Base-by-base conservation (phyloP, 2,888 invertebrate genomes). In the Drosophila nr. fundita region DNA sequence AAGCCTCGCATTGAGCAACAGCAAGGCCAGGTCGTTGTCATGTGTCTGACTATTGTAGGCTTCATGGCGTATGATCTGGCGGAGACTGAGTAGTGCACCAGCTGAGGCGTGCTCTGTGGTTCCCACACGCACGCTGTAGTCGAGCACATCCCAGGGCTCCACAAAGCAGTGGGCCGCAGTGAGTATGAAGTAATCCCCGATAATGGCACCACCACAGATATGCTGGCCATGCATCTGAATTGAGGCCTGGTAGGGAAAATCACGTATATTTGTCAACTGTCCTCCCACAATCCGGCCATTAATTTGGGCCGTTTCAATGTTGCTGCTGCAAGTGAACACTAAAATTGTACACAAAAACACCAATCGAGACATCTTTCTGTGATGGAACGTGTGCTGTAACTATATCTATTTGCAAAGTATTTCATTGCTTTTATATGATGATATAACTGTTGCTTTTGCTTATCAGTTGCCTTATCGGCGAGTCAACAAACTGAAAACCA, bases 151-250 rank as follows among this genome's bases (percentile, higher is more conserved):
- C 80, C 64, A 75, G 3, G 87, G 76, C 34, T 76, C 63, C 55
- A 83, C 82, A 54, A 91, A 84, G 74, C 91, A 91, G 52, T 91
- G 91, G 27, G 86, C 91, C 13, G 91, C 91, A 36, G 92, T 91
- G 24, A 91, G 61, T 11, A 91, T 50, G 29, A 80, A 76, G 30
- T 77, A 78, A 49, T 77, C 70, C 0, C 78, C 81, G 5, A 90
- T 73, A 49, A 92, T 84, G 69, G 89, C 86, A 4, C 89, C 91
- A n/a, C 91, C 92, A 57, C 91, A 91, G 15, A 86, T 76, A 40
- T 89, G 90, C 30, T 76, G 62, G 6, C 75, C 80, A 32, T 81
- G 57, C 53, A 70, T 34, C 42, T 89, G 91, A 32, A 90, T 67
- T 0, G 89, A 90, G 0, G 77, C 91, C 40, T 90, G 89, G 54